A percentile compares a stretch with the other conserved stretches of the same genome.
Conservation (phyloP, 2,888 invertebrate genomes). For the Subacronicta megacephala region DNA sequence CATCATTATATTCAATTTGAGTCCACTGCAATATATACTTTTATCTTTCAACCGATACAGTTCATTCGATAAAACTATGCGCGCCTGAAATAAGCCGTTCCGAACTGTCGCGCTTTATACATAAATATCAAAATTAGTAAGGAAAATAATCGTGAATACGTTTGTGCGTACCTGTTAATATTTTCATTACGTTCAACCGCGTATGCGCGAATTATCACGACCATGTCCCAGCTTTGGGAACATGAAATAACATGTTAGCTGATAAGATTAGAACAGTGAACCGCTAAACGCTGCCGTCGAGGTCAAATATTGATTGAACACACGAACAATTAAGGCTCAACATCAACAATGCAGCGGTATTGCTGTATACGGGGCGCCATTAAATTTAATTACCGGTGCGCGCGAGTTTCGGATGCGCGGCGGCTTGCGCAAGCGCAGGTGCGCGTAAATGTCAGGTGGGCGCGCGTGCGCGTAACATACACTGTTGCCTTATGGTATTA, state of each 20-base stretch:
- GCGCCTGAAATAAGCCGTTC: too few relatives aligned
- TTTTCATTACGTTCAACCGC: too few relatives aligned
- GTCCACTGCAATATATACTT: too few relatives aligned
- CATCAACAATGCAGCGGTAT: conserved; percentile 60
- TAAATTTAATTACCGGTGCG: conserved; percentile 68
- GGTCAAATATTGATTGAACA: conserved; percentile 55
- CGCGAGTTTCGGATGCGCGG: conserved; percentile 62
- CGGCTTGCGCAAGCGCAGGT: conserved; percentile 63
- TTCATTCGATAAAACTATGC: too few relatives aligned
- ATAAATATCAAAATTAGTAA: too few relatives aligned
- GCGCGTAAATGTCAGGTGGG: conserved; percentile 59
- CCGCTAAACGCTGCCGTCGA: conserved; percentile 21
- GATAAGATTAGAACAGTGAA: conserved; percentile 4
- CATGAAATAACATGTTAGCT: not conserved
- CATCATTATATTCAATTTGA: not conserved
- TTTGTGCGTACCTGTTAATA: too few relatives aligned
- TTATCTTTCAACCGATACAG: too few relatives aligned
- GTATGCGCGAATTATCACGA: too few relatives aligned
- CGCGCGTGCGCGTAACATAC: conserved; percentile 55
- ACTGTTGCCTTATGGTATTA: conserved; percentile 46
- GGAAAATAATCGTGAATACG: too few relatives aligned
- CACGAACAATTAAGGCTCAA: conserved; percentile 52
- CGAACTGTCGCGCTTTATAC: too few relatives aligned
- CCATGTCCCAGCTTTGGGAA: not conserved
- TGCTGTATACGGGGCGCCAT: conserved; percentile 59